Base-by-base conservation (phyloP, 2,888 invertebrate species). In the Entomobrya proxima region DNA sequence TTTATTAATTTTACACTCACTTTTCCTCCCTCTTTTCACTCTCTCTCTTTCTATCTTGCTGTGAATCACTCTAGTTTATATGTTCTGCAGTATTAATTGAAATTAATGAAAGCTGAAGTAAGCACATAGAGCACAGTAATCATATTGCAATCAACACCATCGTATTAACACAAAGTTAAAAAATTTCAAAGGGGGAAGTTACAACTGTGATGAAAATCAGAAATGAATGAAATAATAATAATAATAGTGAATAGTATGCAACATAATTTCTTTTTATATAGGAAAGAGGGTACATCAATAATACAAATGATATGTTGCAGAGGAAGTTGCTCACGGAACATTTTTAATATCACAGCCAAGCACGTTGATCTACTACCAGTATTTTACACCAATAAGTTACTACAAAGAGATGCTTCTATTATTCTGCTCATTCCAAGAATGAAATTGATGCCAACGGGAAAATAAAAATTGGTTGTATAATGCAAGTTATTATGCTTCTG, bases 31-130 rank as follows among this genome's bases (percentile, higher is more conserved):
- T 52, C 6, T 52, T 15, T 7, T 47, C 15, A 3, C 15, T 47
- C n/a, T 7, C 47, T 47, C n/a, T 7, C 32, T 58, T 61, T 32
- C 18, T n/a, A 32, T 67, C 67, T 11, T 52, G n/a, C 13, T 37
- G 30, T 21, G 40, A 40, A 67, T 40, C 67, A 18, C 40, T 24
- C 0, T 37, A 18, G n/a, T n/a, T 21, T 24, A 67, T 40, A 24
- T 21, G 37, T 40, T 67, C 67, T 67, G 40, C 30, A 40, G 37
- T 21, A 67, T 40, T 67, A 67, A 67, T 67, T 67, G 67, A 67
- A 67, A 67, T 40, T 40, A 67, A 67, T 67, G 67, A 67, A 67
- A 67, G 67, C 18, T 67, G 67, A 67, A 40, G 24, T 11, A 67
- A 67, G 13, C 15, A 40, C 21, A n/a, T n/a, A n/a, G n/a, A n/a